These are phyloP conservation scores for Coranthus polyacanthus DNA, from an alignment of 2,797 vertebrate species.

Conservation along the genomic window DNA sequence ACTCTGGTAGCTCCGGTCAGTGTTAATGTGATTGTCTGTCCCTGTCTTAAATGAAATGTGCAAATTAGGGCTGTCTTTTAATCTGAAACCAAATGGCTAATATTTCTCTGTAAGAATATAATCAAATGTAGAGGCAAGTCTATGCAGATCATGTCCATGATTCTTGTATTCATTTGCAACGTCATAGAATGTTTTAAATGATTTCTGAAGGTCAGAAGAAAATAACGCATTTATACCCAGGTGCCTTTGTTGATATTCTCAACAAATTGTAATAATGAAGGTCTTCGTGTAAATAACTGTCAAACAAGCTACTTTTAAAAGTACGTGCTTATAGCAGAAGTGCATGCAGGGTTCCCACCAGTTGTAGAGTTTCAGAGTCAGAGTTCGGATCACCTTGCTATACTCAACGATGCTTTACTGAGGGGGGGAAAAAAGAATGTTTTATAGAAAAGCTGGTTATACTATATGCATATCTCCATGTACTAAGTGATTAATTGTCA, in stretches of 20 bases:
- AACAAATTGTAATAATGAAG: slow-evolving; percentile 60
- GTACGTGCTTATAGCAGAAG: slow-evolving; percentile 48
- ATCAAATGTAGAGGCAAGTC: slow-evolving; percentile 19
- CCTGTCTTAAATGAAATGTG: neutral
- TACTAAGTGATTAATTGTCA: slow-evolving; percentile 28
- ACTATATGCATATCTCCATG: slow-evolving; percentile 18
- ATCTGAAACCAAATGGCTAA: neutral
- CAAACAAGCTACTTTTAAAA: slow-evolving; percentile 38
- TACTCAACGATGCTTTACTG: slow-evolving; percentile 29
- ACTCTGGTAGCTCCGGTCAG: slow-evolving; percentile 13
- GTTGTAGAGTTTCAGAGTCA: slow-evolving; percentile 18
- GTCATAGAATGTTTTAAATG: neutral
- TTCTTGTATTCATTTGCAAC: slow-evolving; percentile 12
- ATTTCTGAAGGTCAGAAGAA: slow-evolving; percentile 31
- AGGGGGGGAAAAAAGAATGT: slow-evolving; percentile 25
- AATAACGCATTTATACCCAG: slow-evolving; percentile 14
- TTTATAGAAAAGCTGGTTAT: slow-evolving; percentile 47
- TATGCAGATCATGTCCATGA: slow-evolving; percentile 1
- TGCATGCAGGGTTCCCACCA: neutral
- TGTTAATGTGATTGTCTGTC: slow-evolving; percentile 12
- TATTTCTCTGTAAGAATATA: slow-evolving; percentile 12
- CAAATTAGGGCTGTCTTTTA: neutral
- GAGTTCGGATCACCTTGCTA: slow-evolving; percentile 18
- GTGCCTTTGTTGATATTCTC: slow-evolving; percentile 37
- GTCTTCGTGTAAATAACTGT: slow-evolving; percentile 59